These are phyloP conservation scores for Osmoderma eremita DNA, from an alignment of 2,888 invertebrate genomes.

Conservation along the genomic window DNA sequence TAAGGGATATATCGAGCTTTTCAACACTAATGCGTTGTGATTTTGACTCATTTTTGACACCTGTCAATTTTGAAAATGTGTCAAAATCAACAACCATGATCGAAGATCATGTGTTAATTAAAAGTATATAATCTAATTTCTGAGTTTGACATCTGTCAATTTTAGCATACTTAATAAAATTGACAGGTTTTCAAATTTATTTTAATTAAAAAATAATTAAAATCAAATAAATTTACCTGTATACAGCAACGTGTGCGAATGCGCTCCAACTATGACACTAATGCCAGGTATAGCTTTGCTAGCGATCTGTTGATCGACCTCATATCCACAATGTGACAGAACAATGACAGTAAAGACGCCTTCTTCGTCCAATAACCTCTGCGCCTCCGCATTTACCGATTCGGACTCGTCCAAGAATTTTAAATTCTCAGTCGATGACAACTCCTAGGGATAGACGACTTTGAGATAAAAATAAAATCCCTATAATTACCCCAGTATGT, in stretches of 20 bases:
- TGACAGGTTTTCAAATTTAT: no score
- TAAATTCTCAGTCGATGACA: conserved; percentile 73
- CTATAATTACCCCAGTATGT: background rate
- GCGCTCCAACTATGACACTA: conserved; percentile 87
- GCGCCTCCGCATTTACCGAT: conserved; percentile 75
- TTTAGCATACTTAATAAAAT: no score
- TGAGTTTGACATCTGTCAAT: no score
- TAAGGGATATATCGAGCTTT: no score
- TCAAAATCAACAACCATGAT: no score
- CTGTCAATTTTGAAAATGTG: no score
- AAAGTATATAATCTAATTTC: no score
- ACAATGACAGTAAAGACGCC: conserved; percentile 83
- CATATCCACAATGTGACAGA: conserved; percentile 84
- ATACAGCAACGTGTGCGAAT: conserved; percentile 83
- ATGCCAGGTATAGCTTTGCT: conserved; percentile 72
- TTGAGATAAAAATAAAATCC: background rate
- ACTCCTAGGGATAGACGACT: conserved; percentile 65
- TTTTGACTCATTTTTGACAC: no score
- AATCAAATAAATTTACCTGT: conserved; percentile 62
- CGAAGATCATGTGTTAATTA: no score
- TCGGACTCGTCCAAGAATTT: conserved; percentile 76
- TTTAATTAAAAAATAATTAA: no score
- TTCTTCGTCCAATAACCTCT: conserved; percentile 67
- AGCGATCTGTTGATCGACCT: conserved; percentile 75
- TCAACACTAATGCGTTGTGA: no score